A percentile compares a stretch with the other conserved stretches of the same genome.
phyloP scores from a whole-genome alignment of 2,888 invertebrate genomes.

The Epinotia ramella region DNA sequence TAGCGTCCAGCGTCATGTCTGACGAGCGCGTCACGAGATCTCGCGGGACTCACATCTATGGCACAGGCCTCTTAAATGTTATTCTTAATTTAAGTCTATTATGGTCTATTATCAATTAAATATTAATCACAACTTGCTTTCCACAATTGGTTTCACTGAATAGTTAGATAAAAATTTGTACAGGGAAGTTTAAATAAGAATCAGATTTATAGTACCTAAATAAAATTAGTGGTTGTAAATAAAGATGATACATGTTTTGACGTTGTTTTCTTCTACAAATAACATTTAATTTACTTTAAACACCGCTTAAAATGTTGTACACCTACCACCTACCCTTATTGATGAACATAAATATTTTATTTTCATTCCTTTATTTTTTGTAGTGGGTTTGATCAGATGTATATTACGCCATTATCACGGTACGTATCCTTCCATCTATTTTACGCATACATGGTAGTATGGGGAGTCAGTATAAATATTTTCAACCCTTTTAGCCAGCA shows the following conservation, averaged over 20 bases:
- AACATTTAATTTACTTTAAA: neutral
- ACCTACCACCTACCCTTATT: too few species aligned
- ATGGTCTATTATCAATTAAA: conserved; percentile 37
- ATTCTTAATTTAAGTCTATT: conserved; percentile 48
- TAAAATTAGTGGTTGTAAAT: conserved; percentile 47
- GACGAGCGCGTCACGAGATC: conserved; percentile 82
- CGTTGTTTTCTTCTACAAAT: conserved; percentile 20
- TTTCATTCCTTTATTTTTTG: too few species aligned
- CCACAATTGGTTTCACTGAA: conserved; percentile 15
- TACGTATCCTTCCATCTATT: too few species aligned
- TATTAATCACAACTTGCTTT: conserved; percentile 23
- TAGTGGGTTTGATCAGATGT: too few species aligned
- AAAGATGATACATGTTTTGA: conserved; percentile 47
- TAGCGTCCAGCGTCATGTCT: conserved; percentile 88
- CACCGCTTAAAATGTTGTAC: neutral
- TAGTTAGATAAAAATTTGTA: conserved; percentile 47
- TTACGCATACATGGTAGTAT: too few species aligned
- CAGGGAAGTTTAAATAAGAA: conserved; percentile 47
- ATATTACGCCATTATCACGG: too few species aligned
- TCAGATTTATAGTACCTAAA: conserved; percentile 44
- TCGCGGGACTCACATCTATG: conserved; percentile 60
- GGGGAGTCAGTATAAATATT: too few species aligned
- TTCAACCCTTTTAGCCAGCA: too few species aligned
- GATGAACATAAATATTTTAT: too few species aligned
- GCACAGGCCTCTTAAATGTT: conserved; percentile 53